phyloP scores from a whole-genome alignment of 2,113 vertebrate species.

The Festucalex cinctus region DNA sequence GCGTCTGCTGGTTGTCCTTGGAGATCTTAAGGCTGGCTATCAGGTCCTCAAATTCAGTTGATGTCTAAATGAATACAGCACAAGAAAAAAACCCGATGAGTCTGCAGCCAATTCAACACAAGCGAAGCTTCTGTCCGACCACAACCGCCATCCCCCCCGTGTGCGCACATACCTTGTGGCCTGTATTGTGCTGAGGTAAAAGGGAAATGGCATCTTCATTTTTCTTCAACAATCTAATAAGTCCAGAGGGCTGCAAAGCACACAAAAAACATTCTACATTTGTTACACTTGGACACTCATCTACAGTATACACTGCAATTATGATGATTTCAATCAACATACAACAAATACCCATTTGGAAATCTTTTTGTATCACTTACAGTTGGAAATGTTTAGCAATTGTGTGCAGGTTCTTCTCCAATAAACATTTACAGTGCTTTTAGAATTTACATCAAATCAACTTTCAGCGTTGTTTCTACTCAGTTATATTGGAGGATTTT shows the following conservation, averaged over 20 bases:
- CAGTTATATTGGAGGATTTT: background rate
- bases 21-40: conserved; percentile 84
- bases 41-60: conserved; percentile 83
- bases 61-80: conserved; percentile 54
- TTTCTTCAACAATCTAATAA: conserved; percentile 72
- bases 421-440: background rate
- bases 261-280: conserved; percentile 3
- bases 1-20: conserved; percentile 70
- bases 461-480: background rate
- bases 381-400: background rate
- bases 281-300: background rate
- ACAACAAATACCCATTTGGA: no score
- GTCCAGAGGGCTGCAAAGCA: conserved; percentile 35
- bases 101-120: background rate
- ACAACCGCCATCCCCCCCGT: background rate
- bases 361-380: no score
- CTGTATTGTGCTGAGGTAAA: conserved; percentile 35
- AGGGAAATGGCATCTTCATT: conserved; percentile 61
- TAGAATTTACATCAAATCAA: background rate
- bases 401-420: background rate
- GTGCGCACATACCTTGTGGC: conserved; percentile 62
- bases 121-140: background rate
- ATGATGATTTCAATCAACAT: no score
- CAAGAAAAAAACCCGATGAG: no score
- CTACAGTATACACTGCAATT: no score